Conservation (phyloP, 1,140 invertebrate species). For the Dreissena rostriformis region DNA sequence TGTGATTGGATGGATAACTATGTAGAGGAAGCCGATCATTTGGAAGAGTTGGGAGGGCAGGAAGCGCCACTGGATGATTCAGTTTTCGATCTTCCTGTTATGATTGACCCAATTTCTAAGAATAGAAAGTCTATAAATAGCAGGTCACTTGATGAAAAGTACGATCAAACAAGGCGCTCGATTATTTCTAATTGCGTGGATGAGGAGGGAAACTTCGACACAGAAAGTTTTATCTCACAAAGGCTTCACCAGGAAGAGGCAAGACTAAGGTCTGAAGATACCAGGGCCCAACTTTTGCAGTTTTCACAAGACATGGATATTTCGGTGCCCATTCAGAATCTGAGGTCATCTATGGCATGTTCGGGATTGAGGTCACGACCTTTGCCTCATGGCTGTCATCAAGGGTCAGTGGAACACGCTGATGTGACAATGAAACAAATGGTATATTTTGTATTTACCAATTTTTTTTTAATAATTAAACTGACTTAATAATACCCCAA, state of each 20-base stretch:
- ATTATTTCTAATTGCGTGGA: slow-evolving; percentile 37
- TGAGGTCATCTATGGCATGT: slow-evolving; percentile 10
- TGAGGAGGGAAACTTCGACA: slow-evolving; percentile 48
- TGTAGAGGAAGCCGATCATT: slow-evolving; percentile 17
- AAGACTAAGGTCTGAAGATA: not conserved
- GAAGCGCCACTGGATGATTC: slow-evolving; percentile 38
- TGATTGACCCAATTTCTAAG: not conserved
- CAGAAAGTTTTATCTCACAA: slow-evolving; percentile 37
- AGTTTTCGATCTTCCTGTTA: slow-evolving; percentile 9
- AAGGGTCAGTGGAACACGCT: slow-evolving; percentile 35
- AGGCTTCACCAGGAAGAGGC: slow-evolving; percentile 39
- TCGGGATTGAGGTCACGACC: slow-evolving; percentile 24
- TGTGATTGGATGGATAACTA: slow-evolving; percentile 71
- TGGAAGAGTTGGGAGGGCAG: slow-evolving; percentile 39
- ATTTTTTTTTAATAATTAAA: no score
- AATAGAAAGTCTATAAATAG: not conserved
- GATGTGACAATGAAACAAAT: slow-evolving; percentile 24
- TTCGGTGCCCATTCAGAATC: slow-evolving; percentile 18
- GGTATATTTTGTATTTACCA: slow-evolving; percentile 6
- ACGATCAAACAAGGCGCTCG: slow-evolving; percentile 26
- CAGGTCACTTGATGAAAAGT: not conserved
- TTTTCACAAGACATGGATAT: slow-evolving; percentile 3
- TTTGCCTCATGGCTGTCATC: not conserved
- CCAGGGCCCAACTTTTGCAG: not conserved
- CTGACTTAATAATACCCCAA: no score